A percentile compares a stretch with the other conserved stretches of the same genome.
Evolutionary conservation across 1,140 invertebrate genomes (phyloP).

Genomic region (Macrosteles quadrilineatus): DNA sequence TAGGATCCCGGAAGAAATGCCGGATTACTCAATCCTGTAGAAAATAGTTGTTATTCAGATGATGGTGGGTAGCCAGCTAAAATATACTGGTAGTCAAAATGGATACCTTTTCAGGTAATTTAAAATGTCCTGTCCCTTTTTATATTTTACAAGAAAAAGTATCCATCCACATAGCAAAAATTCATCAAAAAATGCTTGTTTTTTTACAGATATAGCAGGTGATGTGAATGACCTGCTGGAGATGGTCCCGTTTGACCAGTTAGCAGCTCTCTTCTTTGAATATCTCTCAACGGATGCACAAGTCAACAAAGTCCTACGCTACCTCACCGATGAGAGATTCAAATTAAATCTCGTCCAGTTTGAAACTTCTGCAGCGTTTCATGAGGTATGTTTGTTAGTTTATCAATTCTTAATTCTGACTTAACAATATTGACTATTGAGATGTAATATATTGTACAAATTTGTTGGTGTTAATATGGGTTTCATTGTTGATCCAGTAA

Average conservation of each 20-base stretch:
- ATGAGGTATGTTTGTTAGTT: constrained; percentile 19
- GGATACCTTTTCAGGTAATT: no score
- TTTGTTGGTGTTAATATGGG: not conserved
- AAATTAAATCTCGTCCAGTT: constrained; percentile 30
- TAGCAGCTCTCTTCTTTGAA: constrained; percentile 35
- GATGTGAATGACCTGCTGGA: constrained; percentile 34
- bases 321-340: constrained; percentile 29
- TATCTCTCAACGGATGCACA: constrained; percentile 30
- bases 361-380: constrained; percentile 26
- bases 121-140: no score
- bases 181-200: no score
- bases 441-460: not conserved
- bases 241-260: constrained; percentile 33
- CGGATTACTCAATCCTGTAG: no score
- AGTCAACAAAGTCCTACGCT: constrained; percentile 31
- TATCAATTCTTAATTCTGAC: not conserved
- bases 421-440: not conserved
- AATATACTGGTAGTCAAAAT: no score
- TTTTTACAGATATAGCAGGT: constrained; percentile 5
- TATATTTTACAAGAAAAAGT: no score
- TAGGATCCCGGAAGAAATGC: no score
- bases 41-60: no score
- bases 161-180: no score
- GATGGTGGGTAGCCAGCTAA: no score
- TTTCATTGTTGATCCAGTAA: not conserved